These are phyloP conservation scores for Myotis vivesi DNA, from an alignment of 2,797 vertebrate genomes.

Conservation along the genomic window DNA sequence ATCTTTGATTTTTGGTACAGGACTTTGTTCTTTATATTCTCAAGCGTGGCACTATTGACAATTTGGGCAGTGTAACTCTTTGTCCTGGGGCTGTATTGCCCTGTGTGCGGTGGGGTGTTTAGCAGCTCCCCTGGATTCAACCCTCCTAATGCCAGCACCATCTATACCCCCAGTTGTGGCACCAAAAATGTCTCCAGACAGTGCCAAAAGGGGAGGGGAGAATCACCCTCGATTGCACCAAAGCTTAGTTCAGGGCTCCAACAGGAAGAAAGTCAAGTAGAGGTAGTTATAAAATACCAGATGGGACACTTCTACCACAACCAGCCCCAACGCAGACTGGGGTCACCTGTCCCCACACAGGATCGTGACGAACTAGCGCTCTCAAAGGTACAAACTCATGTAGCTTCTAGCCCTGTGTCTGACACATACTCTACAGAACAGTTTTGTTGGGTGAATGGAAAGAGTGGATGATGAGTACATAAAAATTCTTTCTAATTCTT, in stretches of 20 bases:
- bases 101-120: not conserved
- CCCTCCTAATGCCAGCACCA: not conserved
- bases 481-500: not conserved
- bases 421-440: not conserved
- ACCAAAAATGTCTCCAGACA: not conserved
- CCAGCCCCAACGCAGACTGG: not conserved
- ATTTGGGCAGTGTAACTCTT: not conserved
- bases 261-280: not conserved
- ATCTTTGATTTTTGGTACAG: not conserved
- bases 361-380: not conserved
- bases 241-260: not conserved
- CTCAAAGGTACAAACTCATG: not conserved
- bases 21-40: not conserved
- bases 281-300: not conserved
- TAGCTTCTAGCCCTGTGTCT: not conserved
- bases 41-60: not conserved
- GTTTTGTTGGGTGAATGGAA: not conserved
- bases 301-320: not conserved
- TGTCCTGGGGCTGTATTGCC: too few relatives aligned
- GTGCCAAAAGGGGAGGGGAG: not conserved
- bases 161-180: not conserved
- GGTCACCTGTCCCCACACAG: not conserved
- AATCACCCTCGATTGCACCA: not conserved
- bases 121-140: not conserved
- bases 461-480: not conserved